Evolutionary conservation across 1,140 invertebrate species (phyloP).

Genomic region (Drosophila subpulchrella): DNA sequence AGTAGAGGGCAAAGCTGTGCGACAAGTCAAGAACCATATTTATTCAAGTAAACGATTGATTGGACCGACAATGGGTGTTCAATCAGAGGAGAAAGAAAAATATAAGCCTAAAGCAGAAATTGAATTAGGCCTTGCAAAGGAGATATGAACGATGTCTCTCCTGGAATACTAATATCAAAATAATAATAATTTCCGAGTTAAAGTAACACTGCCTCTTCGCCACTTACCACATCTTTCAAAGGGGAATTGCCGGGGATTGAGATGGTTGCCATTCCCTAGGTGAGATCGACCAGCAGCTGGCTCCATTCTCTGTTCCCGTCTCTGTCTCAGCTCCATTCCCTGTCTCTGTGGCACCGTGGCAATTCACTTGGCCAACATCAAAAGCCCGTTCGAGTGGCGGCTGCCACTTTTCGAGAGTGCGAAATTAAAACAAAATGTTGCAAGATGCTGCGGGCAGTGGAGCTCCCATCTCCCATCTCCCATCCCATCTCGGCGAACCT

Average conservation of each 20-base stretch:
- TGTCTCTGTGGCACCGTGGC: conserved; percentile 14
- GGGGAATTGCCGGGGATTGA: neutral
- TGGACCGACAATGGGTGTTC: conserved; percentile 36
- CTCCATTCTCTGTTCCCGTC: conserved; percentile 10
- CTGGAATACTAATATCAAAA: no score
- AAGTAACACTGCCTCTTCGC: neutral
- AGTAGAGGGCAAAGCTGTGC: conserved; percentile 20
- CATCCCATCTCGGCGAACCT: neutral
- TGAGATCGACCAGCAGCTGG: conserved; percentile 14
- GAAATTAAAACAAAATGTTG: conserved; percentile 83
- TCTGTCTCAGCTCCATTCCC: conserved; percentile 2
- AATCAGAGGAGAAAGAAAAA: conserved; percentile 37
- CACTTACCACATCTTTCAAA: neutral
- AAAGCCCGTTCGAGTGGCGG: conserved; percentile 71
- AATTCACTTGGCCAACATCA: conserved; percentile 63
- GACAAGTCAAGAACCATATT: conserved; percentile 68
- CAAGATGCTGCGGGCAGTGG: conserved; percentile 73
- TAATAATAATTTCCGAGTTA: neutral
- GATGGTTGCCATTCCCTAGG: conserved; percentile 14
- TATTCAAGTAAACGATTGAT: conserved; percentile 41
- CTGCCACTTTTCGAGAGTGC: conserved; percentile 78
- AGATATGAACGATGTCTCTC: no score
- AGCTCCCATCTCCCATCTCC: conserved; percentile 13
- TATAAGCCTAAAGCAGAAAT: conserved; percentile 46
- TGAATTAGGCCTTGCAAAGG: conserved; percentile 31